Conservation (phyloP, 2,888 invertebrate genomes). For the Orthosia cruda region DNA sequence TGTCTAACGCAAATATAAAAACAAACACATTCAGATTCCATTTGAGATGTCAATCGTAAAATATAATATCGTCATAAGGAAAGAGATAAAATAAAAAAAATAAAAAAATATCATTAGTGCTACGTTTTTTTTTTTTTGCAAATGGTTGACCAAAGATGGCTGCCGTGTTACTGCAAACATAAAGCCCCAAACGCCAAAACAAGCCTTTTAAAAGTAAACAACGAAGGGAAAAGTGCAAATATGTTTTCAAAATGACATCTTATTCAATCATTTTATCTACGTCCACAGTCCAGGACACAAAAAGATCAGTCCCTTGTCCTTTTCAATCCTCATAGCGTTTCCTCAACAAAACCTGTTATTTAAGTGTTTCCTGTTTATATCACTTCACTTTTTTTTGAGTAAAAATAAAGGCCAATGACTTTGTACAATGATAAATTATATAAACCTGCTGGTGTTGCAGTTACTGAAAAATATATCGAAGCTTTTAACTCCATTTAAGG, state of each 20-base stretch:
- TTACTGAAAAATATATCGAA: conserved; percentile 27
- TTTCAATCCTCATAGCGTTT: conserved; percentile 54
- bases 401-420: conserved; percentile 57
- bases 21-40: too few species aligned
- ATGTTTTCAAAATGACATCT: not conserved
- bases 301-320: conserved; percentile 43
- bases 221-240: not conserved
- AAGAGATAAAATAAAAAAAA: too few species aligned
- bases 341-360: conserved; percentile 63
- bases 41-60: too few species aligned
- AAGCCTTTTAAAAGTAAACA: not conserved
- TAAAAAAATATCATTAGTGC: too few species aligned
- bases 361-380: conserved; percentile 62
- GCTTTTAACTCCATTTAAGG: conserved; percentile 17
- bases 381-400: conserved; percentile 44
- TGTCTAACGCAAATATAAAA: too few species aligned
- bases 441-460: conserved; percentile 36
- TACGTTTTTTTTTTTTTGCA: too few species aligned
- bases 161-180: not conserved
- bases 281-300: not conserved
- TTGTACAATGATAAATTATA: conserved; percentile 50
- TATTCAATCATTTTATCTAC: conserved; percentile 14
- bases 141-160: not conserved
- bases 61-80: too few species aligned
- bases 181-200: conserved; percentile 1